Conservation (phyloP, 2,797 vertebrate species). For the Gadopsis bispinosus region DNA sequence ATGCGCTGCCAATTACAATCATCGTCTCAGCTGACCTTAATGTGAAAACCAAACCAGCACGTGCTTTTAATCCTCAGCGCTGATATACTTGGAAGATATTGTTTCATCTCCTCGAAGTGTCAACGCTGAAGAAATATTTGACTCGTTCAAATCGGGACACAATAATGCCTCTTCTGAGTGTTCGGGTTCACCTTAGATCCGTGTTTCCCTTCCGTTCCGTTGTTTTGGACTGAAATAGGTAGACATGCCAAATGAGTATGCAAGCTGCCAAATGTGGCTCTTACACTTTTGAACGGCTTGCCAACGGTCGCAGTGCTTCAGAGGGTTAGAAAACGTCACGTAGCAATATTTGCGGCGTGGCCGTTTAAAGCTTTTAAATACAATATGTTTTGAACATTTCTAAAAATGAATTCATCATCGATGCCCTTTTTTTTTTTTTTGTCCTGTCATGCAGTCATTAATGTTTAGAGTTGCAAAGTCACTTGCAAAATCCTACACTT, state of each 20-base stretch:
- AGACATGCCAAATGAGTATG: constrained; percentile 49
- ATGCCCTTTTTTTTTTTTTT: constrained; percentile 4
- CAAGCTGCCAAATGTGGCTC: constrained; percentile 59
- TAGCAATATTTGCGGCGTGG: constrained; percentile 33
- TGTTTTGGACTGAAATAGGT: constrained; percentile 35
- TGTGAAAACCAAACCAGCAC: constrained; percentile 5
- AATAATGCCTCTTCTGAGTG: constrained; percentile 30
- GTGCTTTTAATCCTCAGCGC: not conserved
- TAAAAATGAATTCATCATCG: constrained; percentile 13
- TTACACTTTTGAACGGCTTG: constrained; percentile 69
- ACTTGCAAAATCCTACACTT: constrained; percentile 21
- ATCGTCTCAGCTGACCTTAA: constrained; percentile 18
- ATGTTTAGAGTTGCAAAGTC: constrained; percentile 27
- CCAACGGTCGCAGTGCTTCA: constrained; percentile 56
- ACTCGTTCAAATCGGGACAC: constrained; percentile 23
- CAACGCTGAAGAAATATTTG: constrained; percentile 18
- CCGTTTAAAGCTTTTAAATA: constrained; percentile 40
- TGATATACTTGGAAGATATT: constrained; percentile 1
- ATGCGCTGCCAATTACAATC: constrained; percentile 1
- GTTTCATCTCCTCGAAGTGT: constrained; percentile 29
- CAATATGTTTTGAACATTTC: constrained; percentile 33
- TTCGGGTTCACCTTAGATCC: constrained; percentile 41
- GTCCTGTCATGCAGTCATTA: constrained; percentile 2
- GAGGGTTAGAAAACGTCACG: constrained; percentile 30
- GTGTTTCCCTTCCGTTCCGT: constrained; percentile 30